phyloP scores from a whole-genome alignment of 2,888 invertebrate genomes.

The Perizoma flavofasciatum region DNA sequence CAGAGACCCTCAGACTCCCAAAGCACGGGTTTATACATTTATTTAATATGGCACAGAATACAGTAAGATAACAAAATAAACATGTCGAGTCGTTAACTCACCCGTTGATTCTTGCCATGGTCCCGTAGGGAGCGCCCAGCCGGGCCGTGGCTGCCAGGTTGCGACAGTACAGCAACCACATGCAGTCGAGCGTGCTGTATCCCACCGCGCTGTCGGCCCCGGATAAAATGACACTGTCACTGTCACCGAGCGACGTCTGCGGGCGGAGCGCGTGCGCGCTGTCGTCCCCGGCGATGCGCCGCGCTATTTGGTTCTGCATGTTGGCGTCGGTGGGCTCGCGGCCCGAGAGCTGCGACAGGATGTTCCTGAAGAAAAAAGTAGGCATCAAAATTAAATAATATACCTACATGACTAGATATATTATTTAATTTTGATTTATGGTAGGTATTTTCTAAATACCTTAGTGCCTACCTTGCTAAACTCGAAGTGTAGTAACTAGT shows the following conservation, averaged over 20 bases:
- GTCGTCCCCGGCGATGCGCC: constrained; percentile 58
- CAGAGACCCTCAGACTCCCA: too few relatives aligned
- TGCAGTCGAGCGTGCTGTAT: constrained; percentile 80
- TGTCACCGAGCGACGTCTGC: constrained; percentile 60
- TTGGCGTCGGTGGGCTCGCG: constrained; percentile 53
- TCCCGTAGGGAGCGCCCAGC: constrained; percentile 79
- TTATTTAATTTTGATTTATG: neutral
- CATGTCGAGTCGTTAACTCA: neutral
- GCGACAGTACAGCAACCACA: constrained; percentile 84
- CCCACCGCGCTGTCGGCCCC: constrained; percentile 28
- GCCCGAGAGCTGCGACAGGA: constrained; percentile 62
- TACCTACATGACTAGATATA: too few relatives aligned
- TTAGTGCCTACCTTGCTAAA: too few relatives aligned
- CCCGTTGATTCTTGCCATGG: constrained; percentile 85
- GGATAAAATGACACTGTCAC: constrained; percentile 45
- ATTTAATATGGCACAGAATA: too few relatives aligned
- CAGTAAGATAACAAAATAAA: too few relatives aligned
- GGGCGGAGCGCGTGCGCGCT: constrained; percentile 69
- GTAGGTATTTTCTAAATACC: too few relatives aligned
- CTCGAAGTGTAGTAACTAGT: too few relatives aligned
- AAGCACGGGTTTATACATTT: too few relatives aligned
- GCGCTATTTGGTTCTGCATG: constrained; percentile 62
- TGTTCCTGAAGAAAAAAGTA: constrained; percentile 54
- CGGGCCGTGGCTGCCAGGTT: constrained; percentile 81
- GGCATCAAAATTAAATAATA: neutral